A percentile compares a stretch with the other conserved stretches of the same genome.
Conservation (phyloP, 2,888 invertebrate genomes). For the Pasiphila rectangulata region DNA sequence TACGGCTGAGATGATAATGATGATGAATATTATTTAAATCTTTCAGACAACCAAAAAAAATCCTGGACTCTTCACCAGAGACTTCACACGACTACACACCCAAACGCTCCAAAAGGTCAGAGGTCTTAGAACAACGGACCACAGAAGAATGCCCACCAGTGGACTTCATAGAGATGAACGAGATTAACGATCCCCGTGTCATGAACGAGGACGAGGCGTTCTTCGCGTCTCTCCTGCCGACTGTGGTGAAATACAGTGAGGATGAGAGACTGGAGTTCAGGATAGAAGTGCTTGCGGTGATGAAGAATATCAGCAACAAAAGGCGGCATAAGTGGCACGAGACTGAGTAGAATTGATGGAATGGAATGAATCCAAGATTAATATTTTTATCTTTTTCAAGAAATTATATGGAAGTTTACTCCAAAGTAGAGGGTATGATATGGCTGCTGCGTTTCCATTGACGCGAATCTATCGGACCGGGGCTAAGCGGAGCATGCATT, state of each 20-base stretch:
- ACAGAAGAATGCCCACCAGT: constrained; percentile 25
- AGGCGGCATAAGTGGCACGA: constrained; percentile 42
- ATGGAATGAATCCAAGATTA: too few relatives aligned
- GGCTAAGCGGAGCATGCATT: too few relatives aligned
- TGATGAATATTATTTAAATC: neutral
- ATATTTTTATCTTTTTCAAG: too few relatives aligned
- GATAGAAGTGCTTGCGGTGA: constrained; percentile 63
- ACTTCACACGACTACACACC: constrained; percentile 8
- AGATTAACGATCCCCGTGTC: constrained; percentile 54
- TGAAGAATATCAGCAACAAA: constrained; percentile 64
- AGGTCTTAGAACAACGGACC: too few relatives aligned
- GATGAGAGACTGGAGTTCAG: constrained; percentile 69
- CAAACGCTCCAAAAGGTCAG: constrained; percentile 11
- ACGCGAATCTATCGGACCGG: too few relatives aligned
- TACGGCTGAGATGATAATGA: too few relatives aligned
- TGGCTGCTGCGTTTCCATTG: too few relatives aligned
- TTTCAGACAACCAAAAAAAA: constrained; percentile 9
- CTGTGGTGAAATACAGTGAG: constrained; percentile 65
- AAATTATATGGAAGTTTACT: too few relatives aligned
- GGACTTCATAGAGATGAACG: constrained; percentile 52
- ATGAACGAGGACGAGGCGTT: constrained; percentile 77
- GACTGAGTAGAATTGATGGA: constrained; percentile 5
- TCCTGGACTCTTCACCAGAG: constrained; percentile 9
- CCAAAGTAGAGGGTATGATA: too few relatives aligned
- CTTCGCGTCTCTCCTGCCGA: constrained; percentile 68